Base-by-base conservation (phyloP, 2,797 vertebrate genomes). In the Coreius guichenoti region DNA sequence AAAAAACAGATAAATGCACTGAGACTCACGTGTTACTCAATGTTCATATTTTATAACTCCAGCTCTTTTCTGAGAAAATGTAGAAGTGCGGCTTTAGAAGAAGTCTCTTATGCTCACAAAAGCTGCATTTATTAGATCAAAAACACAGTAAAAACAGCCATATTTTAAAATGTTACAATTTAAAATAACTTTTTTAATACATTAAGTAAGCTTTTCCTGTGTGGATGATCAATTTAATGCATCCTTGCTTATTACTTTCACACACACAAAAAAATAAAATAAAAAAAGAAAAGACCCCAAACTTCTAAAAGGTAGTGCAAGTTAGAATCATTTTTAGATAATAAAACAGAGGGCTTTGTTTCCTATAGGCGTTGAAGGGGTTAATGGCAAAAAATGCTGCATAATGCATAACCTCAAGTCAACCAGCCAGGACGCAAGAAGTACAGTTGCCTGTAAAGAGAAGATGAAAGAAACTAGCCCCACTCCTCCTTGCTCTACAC, bases 401-500 rank as follows among this genome's bases (percentile, higher is more conserved):
- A 67, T 33, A 56, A 58, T 33, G 65, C 74, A 84, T 69, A 23
- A 47, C 73, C 19, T 84, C 31, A n/a, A 45, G 23, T 43, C 49
- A 84, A 45, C 49, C 49, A 78, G 26, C 17, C 33, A 78, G 36
- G 49, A 29, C 1, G 0, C 61, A 83, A 83, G 16, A 19, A 67
- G 19, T 74, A 73, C 43, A 65, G 33, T 49, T 45, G 39, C 77
- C 26, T 1, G n/a, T 80, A 67, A 80, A 19, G 29, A 69, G 47
- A 80, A 26, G 61, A 26, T 65, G 13, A 68, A 69, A 45, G 26
- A 29, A 78, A 67, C 58, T 14, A 33, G 49, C 33, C 39, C 17
- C 19, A 8, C 47, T 67, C 3, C 63, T 82, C 29, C 47, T 79
- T 63, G 21, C 51, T 72, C 65, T 54, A 78, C 76, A 73, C 75